Conservation (phyloP, 2,797 vertebrate genomes). For the Lepilemur septentrionalis region DNA sequence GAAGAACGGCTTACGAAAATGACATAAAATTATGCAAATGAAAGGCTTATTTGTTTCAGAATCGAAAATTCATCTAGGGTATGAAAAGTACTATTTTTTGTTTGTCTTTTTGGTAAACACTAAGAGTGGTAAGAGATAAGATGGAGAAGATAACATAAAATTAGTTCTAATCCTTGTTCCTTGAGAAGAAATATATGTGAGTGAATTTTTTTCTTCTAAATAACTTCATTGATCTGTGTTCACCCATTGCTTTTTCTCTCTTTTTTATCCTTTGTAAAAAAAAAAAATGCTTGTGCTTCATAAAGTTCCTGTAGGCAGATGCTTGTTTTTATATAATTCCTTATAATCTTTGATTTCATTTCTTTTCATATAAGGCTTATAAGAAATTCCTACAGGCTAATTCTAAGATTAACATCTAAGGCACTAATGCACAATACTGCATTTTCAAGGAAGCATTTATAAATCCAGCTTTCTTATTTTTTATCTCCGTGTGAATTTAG, state of each 20-base stretch:
- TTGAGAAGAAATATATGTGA: slow-evolving; percentile 3
- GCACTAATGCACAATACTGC: not conserved
- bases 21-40: not conserved
- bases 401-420: not conserved
- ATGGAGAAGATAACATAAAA: not conserved
- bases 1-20: not conserved
- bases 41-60: not conserved
- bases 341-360: not conserved
- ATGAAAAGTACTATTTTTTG: not conserved
- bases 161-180: not conserved
- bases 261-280: not conserved
- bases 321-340: not conserved
- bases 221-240: not conserved
- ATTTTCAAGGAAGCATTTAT: not conserved
- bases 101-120: not conserved
- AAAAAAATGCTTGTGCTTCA: not conserved
- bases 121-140: not conserved
- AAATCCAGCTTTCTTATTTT: not conserved
- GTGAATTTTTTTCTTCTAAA: not conserved
- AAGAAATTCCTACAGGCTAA: not conserved
- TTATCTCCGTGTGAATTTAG: not conserved
- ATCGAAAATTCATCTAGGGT: not conserved
- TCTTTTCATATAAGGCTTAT: not conserved
- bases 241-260: not conserved
- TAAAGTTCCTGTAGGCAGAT: not conserved